Conservation (phyloP, 2,113 vertebrate species). For the Prunella fulvescens region DNA sequence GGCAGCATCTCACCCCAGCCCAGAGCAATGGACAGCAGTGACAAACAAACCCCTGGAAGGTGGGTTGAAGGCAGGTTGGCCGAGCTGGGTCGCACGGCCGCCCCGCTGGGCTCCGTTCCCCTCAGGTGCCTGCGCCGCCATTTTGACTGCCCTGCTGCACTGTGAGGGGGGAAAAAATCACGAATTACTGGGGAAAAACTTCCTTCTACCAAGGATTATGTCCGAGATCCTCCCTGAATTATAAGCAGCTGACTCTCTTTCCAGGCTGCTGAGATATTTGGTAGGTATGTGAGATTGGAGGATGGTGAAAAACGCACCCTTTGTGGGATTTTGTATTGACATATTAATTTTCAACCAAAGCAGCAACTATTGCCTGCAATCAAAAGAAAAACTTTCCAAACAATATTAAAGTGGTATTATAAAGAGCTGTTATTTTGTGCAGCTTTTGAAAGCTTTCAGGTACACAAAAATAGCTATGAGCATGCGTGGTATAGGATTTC, state of each 20-base stretch:
- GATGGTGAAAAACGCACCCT: neutral
- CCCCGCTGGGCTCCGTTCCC: fast-evolving
- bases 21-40: no score
- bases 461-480: neutral
- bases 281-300: neutral
- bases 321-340: neutral
- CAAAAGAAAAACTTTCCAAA: neutral
- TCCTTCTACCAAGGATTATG: neutral
- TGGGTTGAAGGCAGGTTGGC: neutral
- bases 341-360: neutral
- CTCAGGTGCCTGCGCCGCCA: fast-evolving
- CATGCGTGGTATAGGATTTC: neutral
- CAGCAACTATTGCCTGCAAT: neutral
- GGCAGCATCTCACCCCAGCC: neutral
- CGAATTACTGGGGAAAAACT: neutral
- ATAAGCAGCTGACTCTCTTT: neutral
- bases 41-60: neutral
- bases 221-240: neutral
- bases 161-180: fast-evolving
- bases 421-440: neutral
- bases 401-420: neutral
- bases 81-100: fast-evolving
- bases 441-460: neutral
- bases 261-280: neutral
- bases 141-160: fast-evolving